Evolutionary conservation across 2,113 vertebrate species (phyloP).

Genomic region (Brienomyrus brachyistius): DNA sequence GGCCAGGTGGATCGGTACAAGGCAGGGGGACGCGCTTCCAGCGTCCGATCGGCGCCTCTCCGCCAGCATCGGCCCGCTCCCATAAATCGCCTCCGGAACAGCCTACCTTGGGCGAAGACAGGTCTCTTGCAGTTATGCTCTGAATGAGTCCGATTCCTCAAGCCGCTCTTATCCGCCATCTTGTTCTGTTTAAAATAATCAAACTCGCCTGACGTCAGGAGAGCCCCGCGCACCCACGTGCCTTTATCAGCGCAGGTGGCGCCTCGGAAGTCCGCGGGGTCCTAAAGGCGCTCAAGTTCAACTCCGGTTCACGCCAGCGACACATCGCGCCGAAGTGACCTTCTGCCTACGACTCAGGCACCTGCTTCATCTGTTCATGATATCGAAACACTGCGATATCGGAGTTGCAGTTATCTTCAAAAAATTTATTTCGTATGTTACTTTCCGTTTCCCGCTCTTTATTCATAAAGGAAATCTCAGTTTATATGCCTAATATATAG

Average conservation of each 20-base stretch:
- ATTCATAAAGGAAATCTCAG: neutral
- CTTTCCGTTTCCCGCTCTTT: neutral
- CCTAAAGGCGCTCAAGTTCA: slow-evolving; percentile 14
- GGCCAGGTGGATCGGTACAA: neutral
- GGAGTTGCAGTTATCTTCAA: neutral
- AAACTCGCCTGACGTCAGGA: slow-evolving; percentile 62
- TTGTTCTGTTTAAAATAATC: slow-evolving; percentile 69
- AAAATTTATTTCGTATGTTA: neutral
- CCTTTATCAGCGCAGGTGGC: slow-evolving; percentile 58
- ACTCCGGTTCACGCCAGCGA: neutral
- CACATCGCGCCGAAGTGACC: neutral
- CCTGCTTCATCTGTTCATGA: neutral
- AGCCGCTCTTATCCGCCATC: slow-evolving; percentile 84
- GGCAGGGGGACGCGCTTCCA: neutral
- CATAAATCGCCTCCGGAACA: neutral
- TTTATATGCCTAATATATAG: neutral
- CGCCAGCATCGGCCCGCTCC: neutral
- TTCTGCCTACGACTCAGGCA: neutral
- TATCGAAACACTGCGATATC: neutral
- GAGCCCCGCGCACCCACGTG: slow-evolving; percentile 49
- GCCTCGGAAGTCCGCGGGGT: neutral
- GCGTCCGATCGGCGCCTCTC: neutral
- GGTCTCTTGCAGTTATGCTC: slow-evolving; percentile 47
- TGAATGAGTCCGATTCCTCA: slow-evolving; percentile 55
- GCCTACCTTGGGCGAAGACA: slow-evolving; percentile 51